Evolutionary conservation across 2,797 vertebrate genomes (phyloP).

Genomic region (Pelodytes ibericus): DNA sequence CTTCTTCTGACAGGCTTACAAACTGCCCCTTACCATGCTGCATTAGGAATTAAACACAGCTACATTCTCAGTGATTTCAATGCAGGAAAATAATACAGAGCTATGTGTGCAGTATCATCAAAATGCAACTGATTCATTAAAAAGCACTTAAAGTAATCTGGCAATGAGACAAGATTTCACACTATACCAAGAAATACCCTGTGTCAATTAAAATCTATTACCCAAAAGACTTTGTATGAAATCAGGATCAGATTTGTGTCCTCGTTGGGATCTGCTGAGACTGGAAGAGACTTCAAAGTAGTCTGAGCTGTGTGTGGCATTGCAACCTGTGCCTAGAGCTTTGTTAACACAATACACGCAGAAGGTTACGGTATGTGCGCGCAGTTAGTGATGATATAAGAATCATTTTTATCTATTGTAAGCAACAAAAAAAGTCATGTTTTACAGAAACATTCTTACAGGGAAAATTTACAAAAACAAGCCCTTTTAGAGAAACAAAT

Average conservation of each 20-base stretch:
- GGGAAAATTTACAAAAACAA: not conserved
- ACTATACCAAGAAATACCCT: slow-evolving; percentile 35
- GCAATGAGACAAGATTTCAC: slow-evolving; percentile 53
- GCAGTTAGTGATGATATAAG: not conserved
- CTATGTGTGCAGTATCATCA: slow-evolving; percentile 46
- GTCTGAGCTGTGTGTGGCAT: slow-evolving; percentile 38
- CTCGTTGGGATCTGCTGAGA: slow-evolving; percentile 31
- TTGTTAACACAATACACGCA: slow-evolving; percentile 39
- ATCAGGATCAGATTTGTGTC: slow-evolving; percentile 37
- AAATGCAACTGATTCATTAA: slow-evolving; percentile 55
- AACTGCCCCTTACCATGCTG: not conserved
- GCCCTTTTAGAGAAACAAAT: too few species aligned
- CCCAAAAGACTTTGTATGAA: slow-evolving; percentile 42
- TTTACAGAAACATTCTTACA: not conserved
- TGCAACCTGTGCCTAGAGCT: slow-evolving; percentile 20
- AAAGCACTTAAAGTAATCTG: slow-evolving; percentile 51
- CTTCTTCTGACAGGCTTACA: not conserved
- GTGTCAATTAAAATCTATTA: slow-evolving; percentile 51
- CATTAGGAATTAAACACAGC: slow-evolving; percentile 34
- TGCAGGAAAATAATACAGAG: slow-evolving; percentile 16
- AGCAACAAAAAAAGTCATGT: slow-evolving; percentile 12
- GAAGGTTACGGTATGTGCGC: not conserved
- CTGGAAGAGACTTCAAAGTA: slow-evolving; percentile 37
- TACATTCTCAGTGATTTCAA: slow-evolving; percentile 7
- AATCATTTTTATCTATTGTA: not conserved